Conservation (phyloP, 92 coral and sea anemone genomes). For the Palythoa caribaeorum region DNA sequence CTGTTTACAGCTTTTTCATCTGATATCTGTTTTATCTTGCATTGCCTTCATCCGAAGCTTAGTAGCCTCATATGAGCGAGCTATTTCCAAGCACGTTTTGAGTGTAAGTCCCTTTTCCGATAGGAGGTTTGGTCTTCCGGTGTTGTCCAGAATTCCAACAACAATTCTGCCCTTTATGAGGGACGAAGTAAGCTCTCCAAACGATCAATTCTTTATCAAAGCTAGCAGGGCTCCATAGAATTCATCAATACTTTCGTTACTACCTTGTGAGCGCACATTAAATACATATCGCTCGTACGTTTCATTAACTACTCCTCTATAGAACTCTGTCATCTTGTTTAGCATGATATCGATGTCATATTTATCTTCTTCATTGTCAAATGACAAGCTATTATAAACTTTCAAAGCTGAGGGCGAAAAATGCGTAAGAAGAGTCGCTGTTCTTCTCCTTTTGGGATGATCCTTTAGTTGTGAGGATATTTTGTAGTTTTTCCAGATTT, state of each 20-base stretch:
- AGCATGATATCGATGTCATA: no score
- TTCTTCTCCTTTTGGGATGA: no score
- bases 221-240: conserved; percentile 45
- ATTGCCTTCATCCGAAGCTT: conserved; percentile 31
- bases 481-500: conserved; percentile 12
- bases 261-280: conserved; percentile 42
- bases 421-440: no score
- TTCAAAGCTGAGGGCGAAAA: no score
- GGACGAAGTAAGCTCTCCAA: conserved; percentile 38
- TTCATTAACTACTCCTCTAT: no score
- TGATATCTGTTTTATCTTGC: conserved; percentile 15
- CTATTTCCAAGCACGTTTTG: conserved; percentile 48
- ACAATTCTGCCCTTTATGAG: conserved; percentile 51
- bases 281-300: not conserved
- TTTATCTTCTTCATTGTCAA: no score
- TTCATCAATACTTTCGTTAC: conserved; percentile 36
- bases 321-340: no score
- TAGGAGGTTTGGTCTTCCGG: conserved; percentile 52
- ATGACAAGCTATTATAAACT: no score
- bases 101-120: conserved; percentile 48
- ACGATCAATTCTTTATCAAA: conserved; percentile 49
- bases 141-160: conserved; percentile 34
- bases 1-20: conserved; percentile 21
- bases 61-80: conserved; percentile 58
- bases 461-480: not conserved